Evolutionary conservation across 2,113 vertebrate species (phyloP), one percentile per base, ranked within the genome.

Genomic region (Excalfactoria chinensis): DNA sequence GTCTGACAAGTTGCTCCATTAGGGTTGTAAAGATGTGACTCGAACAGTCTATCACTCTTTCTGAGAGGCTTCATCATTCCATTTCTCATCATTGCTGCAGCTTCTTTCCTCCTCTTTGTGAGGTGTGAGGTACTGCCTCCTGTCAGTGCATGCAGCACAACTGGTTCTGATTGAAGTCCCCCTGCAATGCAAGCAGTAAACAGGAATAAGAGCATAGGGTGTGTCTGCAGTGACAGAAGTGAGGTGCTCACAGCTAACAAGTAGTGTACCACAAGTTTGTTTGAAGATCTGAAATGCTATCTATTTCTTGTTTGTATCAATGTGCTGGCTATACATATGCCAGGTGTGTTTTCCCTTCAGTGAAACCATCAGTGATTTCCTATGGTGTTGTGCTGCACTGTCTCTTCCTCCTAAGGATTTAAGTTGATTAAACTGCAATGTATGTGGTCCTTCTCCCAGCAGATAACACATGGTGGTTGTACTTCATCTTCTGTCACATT

Each of bases 231-330:
- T 58, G 63, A 92, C 58, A 71, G 75, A 92, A 84, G 26, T 53
- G 90, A 93, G 86, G 44, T 68, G 73, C 44, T 93, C 40, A 62
- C 49, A 90, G 76, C 44, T 93, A 35, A 62, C 49, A 90, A 68
- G 25, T 22, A 76, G 77, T 53, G 26, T 70, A n/a, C 77, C 83
- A 86, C 15, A 56, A 46, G n/a, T 79, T 35, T 86, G 66, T 48
- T 35, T 44, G n/a, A 69, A 64, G 63, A 68, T 92, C 67, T 79
- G 78, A 94, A 87, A 59, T 59, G 40, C 44, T 30, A 28, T 82
- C 94, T 90, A 41, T 87, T 90, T 90, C 40, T 71, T 87, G 25
- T 59, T 80, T 78, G 69, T 79, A 68, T 86, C 48, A 21, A 70
- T 49, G 64, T 34, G 17, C 10, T 63, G 59, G 55, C 62, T 88